Conservation (phyloP, 2,797 vertebrate species). For the Valencia hispanica region DNA sequence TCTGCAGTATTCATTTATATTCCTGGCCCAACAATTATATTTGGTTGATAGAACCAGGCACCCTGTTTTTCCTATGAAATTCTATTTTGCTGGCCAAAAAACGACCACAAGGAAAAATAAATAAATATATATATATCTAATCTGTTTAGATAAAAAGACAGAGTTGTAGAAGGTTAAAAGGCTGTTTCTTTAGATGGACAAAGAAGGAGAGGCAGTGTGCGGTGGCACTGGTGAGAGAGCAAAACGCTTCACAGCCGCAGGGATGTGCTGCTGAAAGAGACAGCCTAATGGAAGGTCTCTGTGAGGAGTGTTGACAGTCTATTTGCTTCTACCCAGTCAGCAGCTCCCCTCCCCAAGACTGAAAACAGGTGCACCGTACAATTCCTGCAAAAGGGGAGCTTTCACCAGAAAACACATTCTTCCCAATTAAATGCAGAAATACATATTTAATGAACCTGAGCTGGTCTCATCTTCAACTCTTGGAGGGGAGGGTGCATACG, state of each 20-base stretch:
- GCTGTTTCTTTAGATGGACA: slow-evolving; percentile 10
- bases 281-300: slow-evolving; percentile 76
- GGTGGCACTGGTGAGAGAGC: slow-evolving; percentile 20
- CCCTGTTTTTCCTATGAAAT: too few species aligned
- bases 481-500: slow-evolving; percentile 53
- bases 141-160: slow-evolving; percentile 40
- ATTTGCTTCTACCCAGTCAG: slow-evolving; percentile 76
- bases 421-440: slow-evolving; percentile 76
- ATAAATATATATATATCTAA: too few species aligned
- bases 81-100: too few species aligned
- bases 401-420: slow-evolving; percentile 58
- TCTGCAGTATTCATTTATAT: too few species aligned
- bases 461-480: slow-evolving; percentile 59
- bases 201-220: slow-evolving; percentile 21
- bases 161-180: slow-evolving; percentile 43
- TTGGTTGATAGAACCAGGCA: too few species aligned
- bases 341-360: slow-evolving; percentile 54
- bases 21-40: too few species aligned
- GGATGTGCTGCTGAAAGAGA: slow-evolving; percentile 69
- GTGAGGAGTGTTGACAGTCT: slow-evolving; percentile 66
- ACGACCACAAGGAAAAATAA: too few species aligned
- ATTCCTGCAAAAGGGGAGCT: slow-evolving; percentile 49
- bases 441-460: slow-evolving; percentile 73
- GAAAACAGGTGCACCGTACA: slow-evolving; percentile 70
- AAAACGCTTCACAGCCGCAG: slow-evolving; percentile 34